Base-by-base conservation (phyloP, 2,888 invertebrate species). In the Creontiades dilutus region DNA sequence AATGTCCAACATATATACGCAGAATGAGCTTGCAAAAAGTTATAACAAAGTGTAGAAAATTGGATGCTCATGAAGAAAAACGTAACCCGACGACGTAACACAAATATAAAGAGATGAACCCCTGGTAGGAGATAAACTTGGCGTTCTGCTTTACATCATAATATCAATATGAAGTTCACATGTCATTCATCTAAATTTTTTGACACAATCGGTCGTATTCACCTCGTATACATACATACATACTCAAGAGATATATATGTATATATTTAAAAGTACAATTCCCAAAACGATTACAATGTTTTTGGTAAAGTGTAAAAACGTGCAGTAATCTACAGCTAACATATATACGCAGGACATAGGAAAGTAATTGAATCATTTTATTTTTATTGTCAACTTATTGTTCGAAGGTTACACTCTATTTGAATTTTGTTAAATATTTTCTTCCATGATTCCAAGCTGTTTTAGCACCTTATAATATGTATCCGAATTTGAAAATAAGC, bases 351-450 rank as follows among this genome's bases (percentile, higher is more conserved):
- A 81, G n/a, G 47, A 46, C 23, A 48, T 81, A 47, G 81, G 52
- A 81, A 81, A 81, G 52, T 81, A 81, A 47, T 61, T 61, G 61
- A 14, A 48, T 48, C 19, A 47, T 81, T 81, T 48, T 48, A 48
- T 81, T 9, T 48, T 81, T 81, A 81, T 81, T 81, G 81, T 81
- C 81, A 47, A 48, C 81, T 81, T 81, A 81, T 81, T 81, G 81
- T 81, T 81, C 81, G 48, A 46, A 52, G 28, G 78, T 78, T 78
- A 78, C 78, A 46, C 5, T 78, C 46, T 46, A 78, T n/a, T 37
- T 46, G 78, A 78, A 13, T 78, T 78, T 7, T 78, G n/a, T n/a
- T 78, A 7, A 27, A 78, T 37, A 78, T 48, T 81, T 13, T 27
- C 9, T 81, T 81, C 23, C 46, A 14, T 81, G n/a, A 23, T 19